Base-by-base conservation (phyloP, 2,888 invertebrate species). In the Ichneumoninae sp. region DNA sequence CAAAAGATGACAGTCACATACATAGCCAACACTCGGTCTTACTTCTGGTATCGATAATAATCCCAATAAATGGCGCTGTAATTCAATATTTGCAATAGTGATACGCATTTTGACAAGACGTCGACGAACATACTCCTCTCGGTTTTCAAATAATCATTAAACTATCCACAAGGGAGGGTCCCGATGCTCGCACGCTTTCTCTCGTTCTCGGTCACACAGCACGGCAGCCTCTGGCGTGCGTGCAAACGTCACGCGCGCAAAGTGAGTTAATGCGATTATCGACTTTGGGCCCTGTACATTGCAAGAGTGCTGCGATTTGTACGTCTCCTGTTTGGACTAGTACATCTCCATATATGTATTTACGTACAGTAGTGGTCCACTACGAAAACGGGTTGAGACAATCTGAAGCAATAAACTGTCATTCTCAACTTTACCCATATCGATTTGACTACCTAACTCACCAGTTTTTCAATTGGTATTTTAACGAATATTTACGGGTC, bases 321-420 rank as follows among this genome's bases (percentile, higher is more conserved):
- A 54, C 40, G 16, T 78, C 62, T 75, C 47, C 57, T 40, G 54
- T 36, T 65, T 69, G 47, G 47, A 57, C 36, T 16, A 26, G 50
- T 4, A 16, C 16, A 57, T 50, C 62, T 10, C 19, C 40, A 4
- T 62, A 40, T 33, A n/a, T 50, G 62, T 10, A 22, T 47, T 50
- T 36, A 50, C 68, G 40, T n/a, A 36, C 40, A 66, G 65, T 66
- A 69, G 60, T 22, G 75, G 62, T 62, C 33, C 50, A 7, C 57
- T 71, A 82, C 62, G 83, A 87, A 89, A 91, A 90, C 89, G 88
- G 89, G 90, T 91, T 89, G 89, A 88, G 89, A 89, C 89, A 90
- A 90, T 91, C 89, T 88, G 86, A 89, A 89, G 86, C 87, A 91
- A 91, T 89, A 89, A 87, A 88, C 86, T 87, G 86, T 69, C 82